phyloP scores from a whole-genome alignment of 2,888 invertebrate genomes.

The Apomyelois bistriatella region DNA sequence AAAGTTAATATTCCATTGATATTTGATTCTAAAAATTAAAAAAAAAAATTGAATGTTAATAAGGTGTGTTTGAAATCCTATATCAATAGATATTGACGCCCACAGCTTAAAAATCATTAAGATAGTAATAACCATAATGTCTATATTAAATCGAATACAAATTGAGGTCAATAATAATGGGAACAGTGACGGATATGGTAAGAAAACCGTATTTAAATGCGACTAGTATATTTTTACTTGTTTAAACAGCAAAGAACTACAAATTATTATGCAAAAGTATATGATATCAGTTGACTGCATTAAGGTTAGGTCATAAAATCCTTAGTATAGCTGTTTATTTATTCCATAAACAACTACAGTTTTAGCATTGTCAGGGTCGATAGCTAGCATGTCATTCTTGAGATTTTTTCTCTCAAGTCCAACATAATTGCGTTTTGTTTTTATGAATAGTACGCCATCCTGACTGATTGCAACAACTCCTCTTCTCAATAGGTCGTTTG shows the following conservation, averaged over 20 bases:
- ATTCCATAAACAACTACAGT: slow-evolving; percentile 13
- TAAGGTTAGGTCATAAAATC: not conserved
- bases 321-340: not conserved
- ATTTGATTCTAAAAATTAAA: too few species aligned
- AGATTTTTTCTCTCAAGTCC: slow-evolving; percentile 5
- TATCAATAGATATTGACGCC: not conserved
- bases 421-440: slow-evolving; percentile 5
- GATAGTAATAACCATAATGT: slow-evolving; percentile 4
- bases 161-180: slow-evolving; percentile 10
- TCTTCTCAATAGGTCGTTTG: slow-evolving; percentile 22
- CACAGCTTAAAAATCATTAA: slow-evolving; percentile 7
- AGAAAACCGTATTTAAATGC: not conserved
- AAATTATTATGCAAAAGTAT: not conserved
- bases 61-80: not conserved
- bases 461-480: slow-evolving; percentile 42
- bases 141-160: slow-evolving; percentile 3
- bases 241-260: not conserved
- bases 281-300: not conserved
- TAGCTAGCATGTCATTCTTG: slow-evolving; percentile 1
- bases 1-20: too few species aligned
- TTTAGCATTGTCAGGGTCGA: slow-evolving; percentile 5
- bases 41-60: too few species aligned
- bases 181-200: not conserved
- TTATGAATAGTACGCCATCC: slow-evolving; percentile 28
- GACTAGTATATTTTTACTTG: too few species aligned